phyloP scores from a whole-genome alignment of 2,113 vertebrate genomes.

The Channa maculata region DNA sequence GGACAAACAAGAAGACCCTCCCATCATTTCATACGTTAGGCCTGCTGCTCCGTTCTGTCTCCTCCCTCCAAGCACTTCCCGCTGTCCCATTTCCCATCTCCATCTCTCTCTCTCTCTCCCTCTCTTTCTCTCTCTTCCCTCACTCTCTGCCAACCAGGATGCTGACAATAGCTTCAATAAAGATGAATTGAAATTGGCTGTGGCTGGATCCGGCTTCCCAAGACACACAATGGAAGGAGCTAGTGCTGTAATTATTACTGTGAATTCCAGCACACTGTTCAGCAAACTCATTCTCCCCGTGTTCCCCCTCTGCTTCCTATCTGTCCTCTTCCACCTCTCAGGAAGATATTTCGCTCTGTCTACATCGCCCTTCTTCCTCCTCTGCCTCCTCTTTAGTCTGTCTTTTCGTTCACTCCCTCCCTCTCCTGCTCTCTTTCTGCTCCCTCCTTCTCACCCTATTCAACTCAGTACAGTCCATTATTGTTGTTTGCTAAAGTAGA shows the following conservation, averaged over 20 bases:
- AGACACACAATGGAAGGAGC: conserved; percentile 69
- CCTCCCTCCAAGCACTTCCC: conserved; percentile 24
- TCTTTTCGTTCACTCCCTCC: conserved; percentile 36
- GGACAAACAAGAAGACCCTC: neutral
- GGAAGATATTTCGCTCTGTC: conserved; percentile 15
- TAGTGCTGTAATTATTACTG: conserved; percentile 69
- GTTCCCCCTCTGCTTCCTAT: conserved; percentile 27
- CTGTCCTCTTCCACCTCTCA: conserved; percentile 36
- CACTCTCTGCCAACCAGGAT: conserved; percentile 51
- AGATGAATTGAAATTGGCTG: conserved; percentile 79
- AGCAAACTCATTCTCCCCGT: conserved; percentile 59
- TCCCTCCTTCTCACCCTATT: conserved; percentile 42
- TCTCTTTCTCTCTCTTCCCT: conserved; percentile 14
- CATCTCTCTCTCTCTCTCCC: conserved; percentile 22
- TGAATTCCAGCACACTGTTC: conserved; percentile 67
- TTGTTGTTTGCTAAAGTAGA: conserved; percentile 85
- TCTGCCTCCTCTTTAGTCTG: conserved; percentile 9
- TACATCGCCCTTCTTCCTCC: neutral
- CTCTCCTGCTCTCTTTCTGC: conserved; percentile 18
- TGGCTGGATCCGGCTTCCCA: conserved; percentile 64
- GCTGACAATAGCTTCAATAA: conserved; percentile 77
- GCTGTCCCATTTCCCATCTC: conserved; percentile 35
- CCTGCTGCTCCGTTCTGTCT: conserved; percentile 33
- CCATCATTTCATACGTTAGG: conserved; percentile 7
- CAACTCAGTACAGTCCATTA: conserved; percentile 72